These are phyloP conservation scores for Phortica okadai DNA, from an alignment of 2,888 invertebrate species.

Conservation along the genomic window DNA sequence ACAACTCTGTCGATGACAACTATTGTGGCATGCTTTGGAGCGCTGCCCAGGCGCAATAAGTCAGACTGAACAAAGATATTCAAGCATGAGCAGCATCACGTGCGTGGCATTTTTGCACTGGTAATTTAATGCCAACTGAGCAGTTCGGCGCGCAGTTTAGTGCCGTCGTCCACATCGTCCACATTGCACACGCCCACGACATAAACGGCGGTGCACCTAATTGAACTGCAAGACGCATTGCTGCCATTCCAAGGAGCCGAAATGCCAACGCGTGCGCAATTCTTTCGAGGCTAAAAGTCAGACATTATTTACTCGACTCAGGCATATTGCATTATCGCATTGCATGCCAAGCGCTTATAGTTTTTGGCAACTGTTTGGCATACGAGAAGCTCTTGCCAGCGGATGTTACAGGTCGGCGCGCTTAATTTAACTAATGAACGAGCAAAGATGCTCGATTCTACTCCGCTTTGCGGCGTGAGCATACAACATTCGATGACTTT, in stretches of 20 bases:
- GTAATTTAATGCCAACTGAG: conserved; percentile 55
- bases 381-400: not conserved
- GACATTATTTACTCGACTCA: conserved; percentile 8
- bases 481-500: too few relatives aligned
- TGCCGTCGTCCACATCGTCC: conserved; percentile 13
- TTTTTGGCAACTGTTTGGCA: conserved; percentile 15
- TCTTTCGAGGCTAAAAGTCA: conserved; percentile 5
- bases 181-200: conserved; percentile 15
- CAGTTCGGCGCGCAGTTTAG: conserved; percentile 8
- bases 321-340: not conserved
- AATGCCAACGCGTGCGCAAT: conserved; percentile 7
- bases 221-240: conserved; percentile 41
- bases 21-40: conserved; percentile 25
- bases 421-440: not conserved
- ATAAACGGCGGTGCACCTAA: conserved; percentile 40
- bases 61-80: conserved; percentile 43
- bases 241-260: not conserved
- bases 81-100: conserved; percentile 55
- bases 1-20: not conserved
- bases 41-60: conserved; percentile 17
- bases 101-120: conserved; percentile 60
- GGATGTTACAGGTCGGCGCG: not conserved
- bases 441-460: not conserved
- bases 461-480: not conserved
- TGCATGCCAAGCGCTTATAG: not conserved